Conservation (phyloP, 2,888 invertebrate species). For the Eumerus sabulonum region DNA sequence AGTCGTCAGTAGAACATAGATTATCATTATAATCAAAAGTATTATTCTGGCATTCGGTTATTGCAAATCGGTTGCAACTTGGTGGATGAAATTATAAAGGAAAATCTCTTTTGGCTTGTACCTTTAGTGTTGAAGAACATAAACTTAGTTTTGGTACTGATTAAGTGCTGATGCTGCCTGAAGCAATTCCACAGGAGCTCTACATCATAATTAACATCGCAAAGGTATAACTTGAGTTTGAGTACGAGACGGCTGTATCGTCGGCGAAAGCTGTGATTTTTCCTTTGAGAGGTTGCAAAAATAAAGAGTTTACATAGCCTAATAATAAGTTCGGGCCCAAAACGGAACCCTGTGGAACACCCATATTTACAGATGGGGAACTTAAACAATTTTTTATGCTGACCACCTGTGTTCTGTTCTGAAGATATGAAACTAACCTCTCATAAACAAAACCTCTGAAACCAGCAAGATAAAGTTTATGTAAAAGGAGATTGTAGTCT, state of each 20-base stretch:
- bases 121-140: too few relatives aligned
- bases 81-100: too few relatives aligned
- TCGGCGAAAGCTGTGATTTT: not conserved
- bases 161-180: too few relatives aligned
- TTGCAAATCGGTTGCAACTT: too few relatives aligned
- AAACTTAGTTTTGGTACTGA: too few relatives aligned
- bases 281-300: constrained; percentile 3
- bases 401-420: constrained; percentile 6
- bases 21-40: too few relatives aligned
- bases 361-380: not conserved
- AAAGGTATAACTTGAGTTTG: constrained; percentile 3
- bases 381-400: constrained; percentile 2
- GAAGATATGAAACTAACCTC: constrained; percentile 4
- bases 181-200: too few relatives aligned
- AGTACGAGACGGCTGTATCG: constrained; percentile 2
- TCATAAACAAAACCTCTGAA: constrained; percentile 2
- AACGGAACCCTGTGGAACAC: not conserved
- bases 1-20: too few relatives aligned
- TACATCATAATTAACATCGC: too few relatives aligned
- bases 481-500: too few relatives aligned
- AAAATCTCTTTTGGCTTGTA: too few relatives aligned
- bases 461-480: not conserved
- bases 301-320: constrained; percentile 3
- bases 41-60: too few relatives aligned
- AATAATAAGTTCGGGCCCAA: constrained; percentile 1